Conservation (phyloP, 2,888 invertebrate species). For the Spialia ferax region DNA sequence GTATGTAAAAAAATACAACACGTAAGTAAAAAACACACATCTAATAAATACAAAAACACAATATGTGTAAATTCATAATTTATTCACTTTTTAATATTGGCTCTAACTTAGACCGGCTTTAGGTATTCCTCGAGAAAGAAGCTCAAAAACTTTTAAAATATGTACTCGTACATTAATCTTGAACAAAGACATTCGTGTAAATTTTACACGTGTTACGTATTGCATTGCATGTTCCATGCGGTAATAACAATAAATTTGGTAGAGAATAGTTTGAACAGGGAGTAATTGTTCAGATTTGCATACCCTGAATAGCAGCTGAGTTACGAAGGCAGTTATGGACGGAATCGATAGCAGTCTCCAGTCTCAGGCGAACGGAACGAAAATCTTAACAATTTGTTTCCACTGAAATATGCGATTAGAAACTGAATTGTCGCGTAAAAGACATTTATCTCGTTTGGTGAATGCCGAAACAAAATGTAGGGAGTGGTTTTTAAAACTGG, state of each 20-base stretch:
- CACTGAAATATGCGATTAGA: neutral
- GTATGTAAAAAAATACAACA: no score
- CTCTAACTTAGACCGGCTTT: no score
- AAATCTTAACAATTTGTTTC: slow-evolving; percentile 5
- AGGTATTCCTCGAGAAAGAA: no score
- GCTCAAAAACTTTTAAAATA: no score
- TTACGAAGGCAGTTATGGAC: neutral
- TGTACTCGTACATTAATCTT: no score
- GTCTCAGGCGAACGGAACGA: neutral
- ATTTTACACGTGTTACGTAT: neutral
- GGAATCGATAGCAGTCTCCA: neutral
- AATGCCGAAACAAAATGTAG: no score
- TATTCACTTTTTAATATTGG: no score
- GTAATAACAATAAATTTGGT: neutral
- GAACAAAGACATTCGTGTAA: neutral
- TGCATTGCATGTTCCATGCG: neutral
- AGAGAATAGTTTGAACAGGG: neutral
- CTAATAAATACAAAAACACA: no score
- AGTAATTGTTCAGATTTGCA: slow-evolving; percentile 4
- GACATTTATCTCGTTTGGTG: neutral
- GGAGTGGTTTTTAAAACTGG: no score
- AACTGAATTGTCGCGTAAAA: neutral
- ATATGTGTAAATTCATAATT: no score
- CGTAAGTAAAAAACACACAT: no score
- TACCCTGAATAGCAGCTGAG: neutral